These are phyloP conservation scores for Poeciliopsis turneri DNA, from an alignment of 2,797 vertebrate genomes.

Conservation along the genomic window DNA sequence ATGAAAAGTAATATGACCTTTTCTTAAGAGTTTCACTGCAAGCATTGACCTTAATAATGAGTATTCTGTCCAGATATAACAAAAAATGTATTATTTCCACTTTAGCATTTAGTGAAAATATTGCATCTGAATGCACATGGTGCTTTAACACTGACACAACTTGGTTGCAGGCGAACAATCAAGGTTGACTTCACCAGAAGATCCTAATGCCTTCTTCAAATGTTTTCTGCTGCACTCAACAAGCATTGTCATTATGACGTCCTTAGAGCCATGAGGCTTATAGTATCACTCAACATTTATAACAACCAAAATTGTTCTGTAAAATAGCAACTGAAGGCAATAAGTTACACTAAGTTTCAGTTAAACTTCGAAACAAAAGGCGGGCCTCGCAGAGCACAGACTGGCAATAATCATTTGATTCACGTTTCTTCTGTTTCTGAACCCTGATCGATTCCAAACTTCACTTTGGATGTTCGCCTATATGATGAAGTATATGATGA, in stretches of 20 bases:
- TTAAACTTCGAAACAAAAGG: background rate
- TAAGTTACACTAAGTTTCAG: background rate
- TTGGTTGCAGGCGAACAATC: background rate
- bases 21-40: background rate
- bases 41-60: background rate
- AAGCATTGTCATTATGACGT: background rate
- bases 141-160: background rate
- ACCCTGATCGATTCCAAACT: background rate
- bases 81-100: background rate
- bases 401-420: background rate
- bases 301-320: background rate
- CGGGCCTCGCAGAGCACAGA: background rate
- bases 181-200: background rate
- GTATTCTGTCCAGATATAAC: background rate
- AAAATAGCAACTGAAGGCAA: background rate
- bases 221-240: background rate
- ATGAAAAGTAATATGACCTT: background rate
- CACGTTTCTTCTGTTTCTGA: background rate
- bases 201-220: background rate
- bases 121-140: background rate
- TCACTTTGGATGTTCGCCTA: background rate
- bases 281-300: background rate
- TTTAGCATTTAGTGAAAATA: background rate
- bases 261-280: background rate
- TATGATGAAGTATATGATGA: conserved; percentile 40